These are phyloP conservation scores for Monochamus alternatus DNA, from an alignment of 2,888 invertebrate species.

Conservation along the genomic window DNA sequence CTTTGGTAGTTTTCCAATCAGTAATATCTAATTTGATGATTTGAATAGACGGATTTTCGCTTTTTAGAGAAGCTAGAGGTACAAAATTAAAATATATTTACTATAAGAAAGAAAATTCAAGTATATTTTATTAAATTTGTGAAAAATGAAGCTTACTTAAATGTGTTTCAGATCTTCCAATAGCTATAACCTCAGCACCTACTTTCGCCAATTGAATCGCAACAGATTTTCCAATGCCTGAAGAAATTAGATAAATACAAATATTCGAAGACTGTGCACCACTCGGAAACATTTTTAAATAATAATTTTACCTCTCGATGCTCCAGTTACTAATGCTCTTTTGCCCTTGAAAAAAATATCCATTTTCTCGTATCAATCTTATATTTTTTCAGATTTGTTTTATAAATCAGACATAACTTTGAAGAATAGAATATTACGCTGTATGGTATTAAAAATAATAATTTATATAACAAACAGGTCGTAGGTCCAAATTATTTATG, in stretches of 20 bases:
- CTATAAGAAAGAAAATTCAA: background rate
- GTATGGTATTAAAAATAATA: background rate
- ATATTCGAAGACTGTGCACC: no score
- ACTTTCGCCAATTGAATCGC: slow-evolving; percentile 79
- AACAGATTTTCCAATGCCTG: slow-evolving; percentile 78
- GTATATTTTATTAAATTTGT: background rate
- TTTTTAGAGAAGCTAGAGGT: slow-evolving; percentile 70
- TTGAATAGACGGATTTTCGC: slow-evolving; percentile 76
- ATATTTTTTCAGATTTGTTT: slow-evolving; percentile 5
- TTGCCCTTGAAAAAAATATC: slow-evolving; percentile 82
- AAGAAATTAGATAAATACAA: slow-evolving; percentile 38
- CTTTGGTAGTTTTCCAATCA: slow-evolving; percentile 82
- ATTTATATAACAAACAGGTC: background rate
- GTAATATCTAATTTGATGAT: slow-evolving; percentile 80
- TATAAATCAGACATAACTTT: background rate
- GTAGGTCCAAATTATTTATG: no score
- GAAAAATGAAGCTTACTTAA: slow-evolving; percentile 67
- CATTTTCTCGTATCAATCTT: slow-evolving; percentile 69
- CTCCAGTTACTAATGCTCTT: slow-evolving; percentile 89
- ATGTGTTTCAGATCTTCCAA: slow-evolving; percentile 80
- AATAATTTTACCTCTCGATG: slow-evolving; percentile 81
- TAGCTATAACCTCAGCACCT: slow-evolving; percentile 84
- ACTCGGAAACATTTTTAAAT: background rate
- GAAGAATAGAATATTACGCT: background rate
- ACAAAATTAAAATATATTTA: background rate